A percentile compares a stretch with the other conserved stretches of the same genome.
These are phyloP conservation scores for Chionis minor DNA, from an alignment of 2,113 vertebrate species.

Conservation along the genomic window DNA sequence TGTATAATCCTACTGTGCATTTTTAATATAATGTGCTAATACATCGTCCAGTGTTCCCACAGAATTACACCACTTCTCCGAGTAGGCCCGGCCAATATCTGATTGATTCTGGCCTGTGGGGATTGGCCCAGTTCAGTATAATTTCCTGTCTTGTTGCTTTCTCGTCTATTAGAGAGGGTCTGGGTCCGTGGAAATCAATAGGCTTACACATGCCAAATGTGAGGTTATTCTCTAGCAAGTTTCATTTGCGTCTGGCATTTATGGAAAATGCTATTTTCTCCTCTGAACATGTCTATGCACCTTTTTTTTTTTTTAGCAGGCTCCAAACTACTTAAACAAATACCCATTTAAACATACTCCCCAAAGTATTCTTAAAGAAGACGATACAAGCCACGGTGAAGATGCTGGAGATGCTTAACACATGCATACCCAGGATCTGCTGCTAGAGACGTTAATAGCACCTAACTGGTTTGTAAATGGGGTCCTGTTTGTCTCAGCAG, in stretches of 20 bases:
- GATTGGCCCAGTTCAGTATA: neutral
- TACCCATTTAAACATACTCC: neutral
- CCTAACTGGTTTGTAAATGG: constrained; percentile 63
- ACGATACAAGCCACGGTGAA: constrained; percentile 13
- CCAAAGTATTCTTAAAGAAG: neutral
- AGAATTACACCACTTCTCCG: constrained; percentile 3
- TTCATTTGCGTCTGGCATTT: constrained; percentile 20
- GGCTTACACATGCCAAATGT: constrained; percentile 32
- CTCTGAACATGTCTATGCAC: neutral
- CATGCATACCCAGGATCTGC: constrained; percentile 27
- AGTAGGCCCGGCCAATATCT: constrained; percentile 19
- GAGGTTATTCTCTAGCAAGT: constrained; percentile 29
- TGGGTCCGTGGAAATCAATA: constrained; percentile 39
- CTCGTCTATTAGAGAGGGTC: constrained; percentile 49
- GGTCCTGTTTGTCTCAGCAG: constrained; percentile 64
- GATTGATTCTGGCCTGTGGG: constrained; percentile 43
- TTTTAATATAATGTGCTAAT: constrained; percentile 61
- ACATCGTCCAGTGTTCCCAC: neutral
- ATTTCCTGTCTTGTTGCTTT: constrained; percentile 64
- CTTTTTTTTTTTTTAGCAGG: neutral
- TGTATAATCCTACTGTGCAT: neutral
- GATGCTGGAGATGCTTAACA: constrained; percentile 45
- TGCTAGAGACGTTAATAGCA: constrained; percentile 56
- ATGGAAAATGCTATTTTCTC: constrained; percentile 31
- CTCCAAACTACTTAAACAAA: neutral